Percentiles rank a stretch among this genome's conserved stretches.
Evolutionary conservation across 2,888 invertebrate genomes (phyloP).

Genomic region (Amblyteles armatorius): DNA sequence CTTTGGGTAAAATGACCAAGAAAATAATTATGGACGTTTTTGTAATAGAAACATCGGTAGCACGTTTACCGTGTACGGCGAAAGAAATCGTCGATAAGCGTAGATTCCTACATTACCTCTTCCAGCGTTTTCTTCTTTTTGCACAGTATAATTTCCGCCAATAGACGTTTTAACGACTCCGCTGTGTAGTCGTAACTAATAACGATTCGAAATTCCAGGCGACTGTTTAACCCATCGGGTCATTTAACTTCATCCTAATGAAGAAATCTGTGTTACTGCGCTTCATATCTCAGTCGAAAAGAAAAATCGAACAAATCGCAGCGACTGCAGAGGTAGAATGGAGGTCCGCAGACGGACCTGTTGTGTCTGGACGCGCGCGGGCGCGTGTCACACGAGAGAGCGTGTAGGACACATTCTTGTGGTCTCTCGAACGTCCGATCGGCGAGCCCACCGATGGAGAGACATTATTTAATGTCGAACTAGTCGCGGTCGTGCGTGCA

Average conservation of each 20-base stretch:
- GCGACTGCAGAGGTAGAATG: constrained; percentile 9
- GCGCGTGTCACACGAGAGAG: constrained; percentile 52
- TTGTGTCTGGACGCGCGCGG: constrained; percentile 52
- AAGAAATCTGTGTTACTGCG: constrained; percentile 33
- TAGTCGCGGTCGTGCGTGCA: constrained; percentile 68
- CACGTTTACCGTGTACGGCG: too few relatives aligned
- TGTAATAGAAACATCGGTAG: too few relatives aligned
- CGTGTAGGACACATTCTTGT: constrained; percentile 68
- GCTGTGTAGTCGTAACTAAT: neutral
- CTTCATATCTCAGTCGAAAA: neutral
- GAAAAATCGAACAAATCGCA: constrained; percentile 42
- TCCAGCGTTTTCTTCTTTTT: too few relatives aligned
- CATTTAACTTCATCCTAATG: constrained; percentile 3
- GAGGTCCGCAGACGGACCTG: constrained; percentile 52
- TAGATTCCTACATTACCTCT: too few relatives aligned
- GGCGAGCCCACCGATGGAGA: constrained; percentile 78
- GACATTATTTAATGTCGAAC: constrained; percentile 80
- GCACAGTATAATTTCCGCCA: too few relatives aligned
- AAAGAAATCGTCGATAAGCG: too few relatives aligned
- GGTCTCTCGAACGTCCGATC: constrained; percentile 74
- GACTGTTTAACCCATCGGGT: neutral
- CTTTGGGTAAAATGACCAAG: too few relatives aligned
- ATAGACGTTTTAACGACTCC: too few relatives aligned
- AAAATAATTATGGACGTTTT: too few relatives aligned
- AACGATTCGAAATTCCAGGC: neutral